Conservation (phyloP, 2,113 vertebrate species). For the Megaceryle maxima region DNA sequence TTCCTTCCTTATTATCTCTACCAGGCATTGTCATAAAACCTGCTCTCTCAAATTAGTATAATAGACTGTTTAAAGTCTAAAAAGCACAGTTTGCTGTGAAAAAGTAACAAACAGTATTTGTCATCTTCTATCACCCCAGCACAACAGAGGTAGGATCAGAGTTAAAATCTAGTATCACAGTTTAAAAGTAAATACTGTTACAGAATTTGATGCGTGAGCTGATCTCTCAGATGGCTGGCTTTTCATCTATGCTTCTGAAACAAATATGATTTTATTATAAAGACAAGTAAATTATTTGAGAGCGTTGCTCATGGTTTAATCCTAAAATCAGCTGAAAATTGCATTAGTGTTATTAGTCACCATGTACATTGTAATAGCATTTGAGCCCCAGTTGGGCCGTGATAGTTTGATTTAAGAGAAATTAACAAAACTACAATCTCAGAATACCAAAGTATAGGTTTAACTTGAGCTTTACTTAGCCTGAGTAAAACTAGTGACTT, state of each 20-base stretch:
- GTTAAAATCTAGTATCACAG: neutral
- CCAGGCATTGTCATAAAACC: neutral
- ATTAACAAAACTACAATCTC: neutral
- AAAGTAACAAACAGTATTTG: neutral
- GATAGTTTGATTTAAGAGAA: neutral
- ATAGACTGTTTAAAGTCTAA: neutral
- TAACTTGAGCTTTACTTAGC: neutral
- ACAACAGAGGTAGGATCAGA: neutral
- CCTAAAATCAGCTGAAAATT: slow-evolving; percentile 1
- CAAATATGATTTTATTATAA: neutral
- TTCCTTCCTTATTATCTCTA: neutral
- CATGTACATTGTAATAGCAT: neutral
- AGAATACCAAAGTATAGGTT: neutral
- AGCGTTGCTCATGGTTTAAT: neutral
- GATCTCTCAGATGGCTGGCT: neutral
- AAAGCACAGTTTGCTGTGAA: neutral
- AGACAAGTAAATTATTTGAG: neutral
- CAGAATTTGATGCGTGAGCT: neutral
- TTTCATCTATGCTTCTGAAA: neutral
- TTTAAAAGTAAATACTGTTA: neutral
- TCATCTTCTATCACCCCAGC: neutral
- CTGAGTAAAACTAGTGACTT: neutral
- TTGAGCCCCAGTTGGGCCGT: neutral
- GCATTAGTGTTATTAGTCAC: neutral
- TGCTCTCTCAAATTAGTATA: neutral